These are phyloP conservation scores for Bombus soroeensis DNA, from an alignment of 1,140 invertebrate species.

Conservation along the genomic window DNA sequence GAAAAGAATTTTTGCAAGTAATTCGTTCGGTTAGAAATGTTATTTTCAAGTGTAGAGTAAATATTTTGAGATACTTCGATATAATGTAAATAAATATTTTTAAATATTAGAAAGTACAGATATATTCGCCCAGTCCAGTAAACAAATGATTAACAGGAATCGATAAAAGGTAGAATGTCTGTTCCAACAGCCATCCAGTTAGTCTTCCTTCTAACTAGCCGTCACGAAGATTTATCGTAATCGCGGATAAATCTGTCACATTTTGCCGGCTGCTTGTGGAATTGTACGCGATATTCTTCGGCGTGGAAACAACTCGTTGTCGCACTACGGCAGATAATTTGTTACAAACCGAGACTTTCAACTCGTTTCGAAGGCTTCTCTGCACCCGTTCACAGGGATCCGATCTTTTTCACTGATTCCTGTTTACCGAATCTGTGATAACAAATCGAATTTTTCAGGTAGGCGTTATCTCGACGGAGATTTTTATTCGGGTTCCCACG, in stretches of 20 bases:
- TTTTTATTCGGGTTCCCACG: not conserved
- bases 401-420: not conserved
- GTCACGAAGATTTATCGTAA: slow-evolving; percentile 12
- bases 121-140: too few species aligned
- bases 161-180: not conserved
- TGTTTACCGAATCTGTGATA: not conserved
- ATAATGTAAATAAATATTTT: too few species aligned
- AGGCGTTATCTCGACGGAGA: not conserved
- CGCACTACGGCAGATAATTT: not conserved
- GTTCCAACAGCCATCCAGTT: not conserved
- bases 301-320: not conserved
- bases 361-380: not conserved
- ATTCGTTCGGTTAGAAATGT: too few species aligned
- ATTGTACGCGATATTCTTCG: not conserved
- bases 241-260: not conserved
- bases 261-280: not conserved
- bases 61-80: too few species aligned
- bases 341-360: not conserved
- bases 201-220: not conserved
- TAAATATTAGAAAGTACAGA: too few species aligned
- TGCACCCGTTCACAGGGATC: not conserved
- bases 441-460: not conserved
- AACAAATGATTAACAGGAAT: too few species aligned
- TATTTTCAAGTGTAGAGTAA: too few species aligned
- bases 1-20: too few species aligned